A percentile compares a stretch with the other conserved stretches of the same genome.
phyloP scores from a whole-genome alignment of 2,113 vertebrate species.

The Podarcis cretensis region DNA sequence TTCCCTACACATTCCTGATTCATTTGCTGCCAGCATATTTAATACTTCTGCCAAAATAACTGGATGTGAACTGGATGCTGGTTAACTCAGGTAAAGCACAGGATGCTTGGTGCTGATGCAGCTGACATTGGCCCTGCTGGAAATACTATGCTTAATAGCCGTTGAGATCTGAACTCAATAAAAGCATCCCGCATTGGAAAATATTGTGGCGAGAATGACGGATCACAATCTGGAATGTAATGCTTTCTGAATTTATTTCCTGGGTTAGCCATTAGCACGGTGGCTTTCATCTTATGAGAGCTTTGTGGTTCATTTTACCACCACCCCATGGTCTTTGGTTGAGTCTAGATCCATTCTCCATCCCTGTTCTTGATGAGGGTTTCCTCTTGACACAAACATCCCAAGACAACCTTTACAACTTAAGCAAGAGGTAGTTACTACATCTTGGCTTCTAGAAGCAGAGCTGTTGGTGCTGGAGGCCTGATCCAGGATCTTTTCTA shows the following conservation, averaged over 20 bases:
- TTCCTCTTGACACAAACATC: too few relatives aligned
- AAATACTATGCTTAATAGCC: not conserved
- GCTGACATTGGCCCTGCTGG: not conserved
- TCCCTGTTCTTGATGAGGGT: too few relatives aligned
- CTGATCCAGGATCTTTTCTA: not conserved
- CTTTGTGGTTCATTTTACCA: not conserved
- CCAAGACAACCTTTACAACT: too few relatives aligned
- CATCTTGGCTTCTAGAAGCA: too few relatives aligned
- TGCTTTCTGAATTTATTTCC: too few relatives aligned
- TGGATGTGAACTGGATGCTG: slow-evolving; percentile 17
- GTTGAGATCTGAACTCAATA: not conserved
- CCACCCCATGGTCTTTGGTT: too few relatives aligned
- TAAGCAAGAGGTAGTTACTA: too few relatives aligned
- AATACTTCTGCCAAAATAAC: slow-evolving; percentile 42
- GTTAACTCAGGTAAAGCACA: slow-evolving; percentile 29
- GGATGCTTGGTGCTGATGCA: not conserved
- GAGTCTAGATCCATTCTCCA: too few relatives aligned
- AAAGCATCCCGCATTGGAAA: not conserved
- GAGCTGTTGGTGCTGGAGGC: not conserved
- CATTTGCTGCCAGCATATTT: slow-evolving; percentile 18
- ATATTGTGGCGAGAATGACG: not conserved
- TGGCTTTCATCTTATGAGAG: not conserved
- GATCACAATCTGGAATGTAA: not conserved
- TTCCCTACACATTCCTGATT: not conserved
- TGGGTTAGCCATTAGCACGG: not conserved